Conservation (phyloP, 2,113 vertebrate genomes). For the Triplophysa dalaica region DNA sequence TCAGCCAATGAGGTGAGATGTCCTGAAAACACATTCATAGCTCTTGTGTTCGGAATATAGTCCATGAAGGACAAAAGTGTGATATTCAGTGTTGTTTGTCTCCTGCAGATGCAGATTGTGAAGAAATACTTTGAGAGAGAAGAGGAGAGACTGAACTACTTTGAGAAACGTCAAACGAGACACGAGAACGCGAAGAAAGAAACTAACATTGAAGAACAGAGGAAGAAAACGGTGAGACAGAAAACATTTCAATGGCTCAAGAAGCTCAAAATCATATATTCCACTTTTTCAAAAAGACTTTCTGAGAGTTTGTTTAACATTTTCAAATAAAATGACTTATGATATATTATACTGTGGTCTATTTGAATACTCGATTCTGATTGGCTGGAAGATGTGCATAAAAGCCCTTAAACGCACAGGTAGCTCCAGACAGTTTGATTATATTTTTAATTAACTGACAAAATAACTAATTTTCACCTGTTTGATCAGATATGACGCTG, state of each 20-base stretch:
- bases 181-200: slow-evolving; percentile 65
- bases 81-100: not conserved
- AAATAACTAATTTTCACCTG: no score
- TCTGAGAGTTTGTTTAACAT: no score
- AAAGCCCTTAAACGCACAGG: no score
- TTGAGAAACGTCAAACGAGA: slow-evolving; percentile 65
- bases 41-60: not conserved
- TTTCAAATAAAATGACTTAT: no score
- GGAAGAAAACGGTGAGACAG: slow-evolving; percentile 70
- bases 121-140: slow-evolving; percentile 81
- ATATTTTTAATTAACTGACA: no score
- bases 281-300: no score
- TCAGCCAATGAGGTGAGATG: slow-evolving; percentile 79
- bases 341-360: no score
- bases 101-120: slow-evolving; percentile 69
- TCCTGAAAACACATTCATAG: not conserved
- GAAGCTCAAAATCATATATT: no score
- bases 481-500: no score
- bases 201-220: slow-evolving; percentile 60
- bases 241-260: not conserved
- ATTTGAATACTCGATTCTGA: no score
- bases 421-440: no score
- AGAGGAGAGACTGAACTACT: slow-evolving; percentile 75
- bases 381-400: no score
- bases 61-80: not conserved